These are phyloP conservation scores for Glyptemys insculpta DNA, from an alignment of 2,797 vertebrate genomes.

Conservation along the genomic window DNA sequence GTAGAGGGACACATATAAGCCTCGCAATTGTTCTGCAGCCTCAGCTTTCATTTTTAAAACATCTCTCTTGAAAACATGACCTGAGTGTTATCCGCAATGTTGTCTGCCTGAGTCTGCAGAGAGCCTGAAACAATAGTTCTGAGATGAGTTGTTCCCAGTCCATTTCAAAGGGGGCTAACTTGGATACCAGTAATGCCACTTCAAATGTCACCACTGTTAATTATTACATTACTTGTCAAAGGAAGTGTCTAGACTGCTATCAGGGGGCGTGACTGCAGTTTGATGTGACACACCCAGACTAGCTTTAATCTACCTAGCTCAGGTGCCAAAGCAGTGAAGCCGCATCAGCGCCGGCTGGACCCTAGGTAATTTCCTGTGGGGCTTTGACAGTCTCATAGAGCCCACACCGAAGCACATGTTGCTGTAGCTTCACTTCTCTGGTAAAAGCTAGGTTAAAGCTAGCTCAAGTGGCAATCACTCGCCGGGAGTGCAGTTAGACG, in stretches of 20 bases:
- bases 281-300: background rate
- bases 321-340: background rate
- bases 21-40: slow-evolving; percentile 20
- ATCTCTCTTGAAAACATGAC: slow-evolving; percentile 55
- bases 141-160: background rate
- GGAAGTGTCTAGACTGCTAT: background rate
- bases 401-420: background rate
- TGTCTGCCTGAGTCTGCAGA: background rate
- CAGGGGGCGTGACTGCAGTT: background rate
- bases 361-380: background rate
- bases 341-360: background rate
- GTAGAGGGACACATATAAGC: background rate
- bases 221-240: background rate
- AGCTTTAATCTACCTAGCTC: background rate
- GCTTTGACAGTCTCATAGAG: background rate
- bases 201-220: slow-evolving; percentile 36
- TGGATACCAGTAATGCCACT: slow-evolving; percentile 33
- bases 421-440: background rate
- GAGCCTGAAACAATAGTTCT: background rate
- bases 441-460: background rate
- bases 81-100: slow-evolving; percentile 51
- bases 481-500: background rate
- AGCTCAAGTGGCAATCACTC: background rate
- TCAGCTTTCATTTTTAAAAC: background rate
- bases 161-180: slow-evolving; percentile 17